Evolutionary conservation across 2,888 invertebrate species (phyloP).

Genomic region (Pterostichus niger): DNA sequence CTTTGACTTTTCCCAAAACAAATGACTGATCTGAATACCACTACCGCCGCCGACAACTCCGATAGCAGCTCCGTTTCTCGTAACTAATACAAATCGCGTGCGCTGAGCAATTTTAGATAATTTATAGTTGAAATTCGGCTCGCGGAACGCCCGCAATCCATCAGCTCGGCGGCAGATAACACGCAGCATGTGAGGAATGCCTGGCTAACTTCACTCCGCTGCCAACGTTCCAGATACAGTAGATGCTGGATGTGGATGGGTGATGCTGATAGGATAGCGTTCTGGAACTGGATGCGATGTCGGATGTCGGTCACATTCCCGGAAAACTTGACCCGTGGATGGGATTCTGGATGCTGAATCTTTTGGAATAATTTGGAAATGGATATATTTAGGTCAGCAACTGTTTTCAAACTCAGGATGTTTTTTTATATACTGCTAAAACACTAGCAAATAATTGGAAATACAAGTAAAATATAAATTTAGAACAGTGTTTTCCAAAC

Average conservation of each 20-base stretch:
- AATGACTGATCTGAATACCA: slow-evolving; percentile 61
- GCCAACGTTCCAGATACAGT: slow-evolving; percentile 55
- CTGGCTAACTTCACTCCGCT: slow-evolving; percentile 41
- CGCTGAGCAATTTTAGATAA: slow-evolving; percentile 66
- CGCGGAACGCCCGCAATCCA: slow-evolving; percentile 63
- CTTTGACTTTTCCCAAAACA: slow-evolving; percentile 36
- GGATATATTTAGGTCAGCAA: slow-evolving; percentile 30
- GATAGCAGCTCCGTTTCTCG: slow-evolving; percentile 12
- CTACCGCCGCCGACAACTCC: background rate
- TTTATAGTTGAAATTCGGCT: slow-evolving; percentile 65
- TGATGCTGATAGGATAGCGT: slow-evolving; percentile 29
- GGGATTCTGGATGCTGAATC: slow-evolving; percentile 31
- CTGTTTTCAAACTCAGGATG: background rate
- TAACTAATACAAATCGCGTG: slow-evolving; percentile 66
- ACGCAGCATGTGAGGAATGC: slow-evolving; percentile 66
- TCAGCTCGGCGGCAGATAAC: slow-evolving; percentile 61
- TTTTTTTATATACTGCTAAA: background rate
- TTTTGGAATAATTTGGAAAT: slow-evolving; percentile 20
- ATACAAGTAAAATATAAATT: too few relatives aligned
- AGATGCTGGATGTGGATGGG: slow-evolving; percentile 2
- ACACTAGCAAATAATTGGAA: too few relatives aligned
- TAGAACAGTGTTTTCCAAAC: too few relatives aligned
- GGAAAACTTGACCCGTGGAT: slow-evolving; percentile 58
- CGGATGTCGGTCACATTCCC: slow-evolving; percentile 44
- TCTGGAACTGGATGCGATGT: background rate